Evolutionary conservation across 2,113 vertebrate genomes (phyloP).

Genomic region (Arothron firmamentum): DNA sequence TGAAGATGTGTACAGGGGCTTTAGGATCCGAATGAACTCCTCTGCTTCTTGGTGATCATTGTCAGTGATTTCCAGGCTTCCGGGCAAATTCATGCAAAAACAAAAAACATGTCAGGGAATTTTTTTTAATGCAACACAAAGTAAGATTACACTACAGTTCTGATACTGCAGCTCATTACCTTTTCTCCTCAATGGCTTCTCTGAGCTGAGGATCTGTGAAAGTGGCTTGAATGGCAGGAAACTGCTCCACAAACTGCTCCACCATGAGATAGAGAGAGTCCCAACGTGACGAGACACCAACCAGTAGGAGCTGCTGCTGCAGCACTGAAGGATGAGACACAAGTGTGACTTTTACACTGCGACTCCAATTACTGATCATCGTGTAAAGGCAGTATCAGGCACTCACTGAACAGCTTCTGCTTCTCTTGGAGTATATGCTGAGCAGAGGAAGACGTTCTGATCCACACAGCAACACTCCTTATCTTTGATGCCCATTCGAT

Average conservation of each 20-base stretch:
- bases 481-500: conserved; percentile 2
- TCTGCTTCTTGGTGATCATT: neutral
- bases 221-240: conserved; percentile 2
- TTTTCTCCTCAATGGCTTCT: neutral
- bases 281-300: neutral
- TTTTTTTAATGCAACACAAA: neutral
- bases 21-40: conserved; percentile 3
- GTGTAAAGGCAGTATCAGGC: neutral
- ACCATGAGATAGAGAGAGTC: conserved; percentile 5
- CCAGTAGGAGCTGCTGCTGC: neutral
- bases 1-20: neutral
- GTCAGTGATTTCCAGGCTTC: neutral
- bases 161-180: neutral
- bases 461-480: neutral
- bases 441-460: neutral
- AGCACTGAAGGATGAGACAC: neutral
- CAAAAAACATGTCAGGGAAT: neutral
- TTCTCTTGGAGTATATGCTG: neutral
- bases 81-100: neutral
- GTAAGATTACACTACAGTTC: neutral
- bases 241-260: conserved; percentile 16
- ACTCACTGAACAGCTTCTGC: conserved; percentile 12
- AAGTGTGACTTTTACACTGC: neutral
- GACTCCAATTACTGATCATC: neutral
- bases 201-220: neutral